These are phyloP conservation scores for Lepidocyrtinus sp. DNA, from an alignment of 2,888 invertebrate genomes.

Conservation along the genomic window DNA sequence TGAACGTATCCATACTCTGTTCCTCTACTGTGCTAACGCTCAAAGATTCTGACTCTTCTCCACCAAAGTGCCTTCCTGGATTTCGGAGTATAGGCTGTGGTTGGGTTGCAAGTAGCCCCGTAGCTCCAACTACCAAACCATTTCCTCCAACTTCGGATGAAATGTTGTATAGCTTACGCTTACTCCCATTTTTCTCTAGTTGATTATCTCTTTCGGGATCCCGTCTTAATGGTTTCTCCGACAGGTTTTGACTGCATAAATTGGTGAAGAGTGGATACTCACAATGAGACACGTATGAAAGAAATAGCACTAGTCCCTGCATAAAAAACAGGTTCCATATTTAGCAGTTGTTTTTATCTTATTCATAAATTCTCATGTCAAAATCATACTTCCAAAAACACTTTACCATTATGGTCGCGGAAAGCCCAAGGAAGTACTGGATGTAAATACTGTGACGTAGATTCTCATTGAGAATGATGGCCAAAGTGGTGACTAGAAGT, in stretches of 20 bases:
- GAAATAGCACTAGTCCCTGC: constrained; percentile 54
- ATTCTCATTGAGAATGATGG: constrained; percentile 60
- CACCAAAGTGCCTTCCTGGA: constrained; percentile 7
- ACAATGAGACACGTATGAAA: constrained; percentile 59
- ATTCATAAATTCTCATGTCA: not conserved
- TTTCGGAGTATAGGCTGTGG: constrained; percentile 29
- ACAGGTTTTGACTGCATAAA: not conserved
- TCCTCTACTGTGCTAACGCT: constrained; percentile 47
- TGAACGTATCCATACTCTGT: constrained; percentile 55
- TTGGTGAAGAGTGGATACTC: constrained; percentile 55
- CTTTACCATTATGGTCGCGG: not conserved
- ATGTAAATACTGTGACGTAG: constrained; percentile 38
- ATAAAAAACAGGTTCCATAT: constrained; percentile 3
- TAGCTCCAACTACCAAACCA: constrained; percentile 48
- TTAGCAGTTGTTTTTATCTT: not conserved
- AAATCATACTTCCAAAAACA: too few relatives aligned
- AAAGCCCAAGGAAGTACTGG: constrained; percentile 37
- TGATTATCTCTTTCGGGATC: constrained; percentile 42
- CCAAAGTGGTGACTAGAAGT: constrained; percentile 54
- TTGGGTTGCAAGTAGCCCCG: constrained; percentile 24
- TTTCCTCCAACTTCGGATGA: constrained; percentile 20
- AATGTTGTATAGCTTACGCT: constrained; percentile 25
- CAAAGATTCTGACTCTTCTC: constrained; percentile 30
- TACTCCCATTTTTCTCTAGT: constrained; percentile 34
- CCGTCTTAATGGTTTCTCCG: constrained; percentile 27